Evolutionary conservation across 2,888 invertebrate genomes (phyloP).

Genomic region (Lepeophtheirus nordmannii): DNA sequence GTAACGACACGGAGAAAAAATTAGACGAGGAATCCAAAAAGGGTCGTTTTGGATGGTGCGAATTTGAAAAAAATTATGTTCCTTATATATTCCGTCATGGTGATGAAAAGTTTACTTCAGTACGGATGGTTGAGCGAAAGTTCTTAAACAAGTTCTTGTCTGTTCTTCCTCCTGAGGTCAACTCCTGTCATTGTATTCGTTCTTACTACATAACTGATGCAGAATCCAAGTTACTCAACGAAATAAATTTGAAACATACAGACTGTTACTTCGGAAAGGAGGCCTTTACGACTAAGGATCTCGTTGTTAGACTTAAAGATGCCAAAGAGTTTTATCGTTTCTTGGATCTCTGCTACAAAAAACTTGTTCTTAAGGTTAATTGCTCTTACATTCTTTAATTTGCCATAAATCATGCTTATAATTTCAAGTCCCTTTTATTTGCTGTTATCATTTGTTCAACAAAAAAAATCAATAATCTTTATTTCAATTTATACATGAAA

Average conservation of each 20-base stretch:
- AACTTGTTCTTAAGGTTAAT: slow-evolving; percentile 45
- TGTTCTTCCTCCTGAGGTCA: slow-evolving; percentile 72
- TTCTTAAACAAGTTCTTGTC: slow-evolving; percentile 72
- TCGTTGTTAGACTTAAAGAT: slow-evolving; percentile 72
- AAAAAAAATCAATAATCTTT: too few species aligned
- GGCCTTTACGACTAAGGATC: slow-evolving; percentile 68
- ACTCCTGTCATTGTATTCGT: slow-evolving; percentile 74
- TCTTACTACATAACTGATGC: slow-evolving; percentile 83
- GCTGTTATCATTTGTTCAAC: too few species aligned
- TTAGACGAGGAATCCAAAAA: slow-evolving; percentile 36
- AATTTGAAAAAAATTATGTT: slow-evolving; percentile 59
- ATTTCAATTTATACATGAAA: too few species aligned
- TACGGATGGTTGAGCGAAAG: slow-evolving; percentile 80
- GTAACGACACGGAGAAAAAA: slow-evolving; percentile 26
- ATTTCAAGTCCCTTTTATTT: too few species aligned
- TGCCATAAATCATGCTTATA: too few species aligned
- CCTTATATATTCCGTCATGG: slow-evolving; percentile 66
- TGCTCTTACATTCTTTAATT: slow-evolving; percentile 34
- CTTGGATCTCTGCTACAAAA: slow-evolving; percentile 72
- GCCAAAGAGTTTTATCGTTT: slow-evolving; percentile 60
- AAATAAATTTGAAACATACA: slow-evolving; percentile 82
- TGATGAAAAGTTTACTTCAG: slow-evolving; percentile 70
- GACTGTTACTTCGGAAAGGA: slow-evolving; percentile 77
- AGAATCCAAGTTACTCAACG: slow-evolving; percentile 73
- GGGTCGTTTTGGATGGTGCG: slow-evolving; percentile 71